These are phyloP conservation scores for Tragelaphus strepsiceros DNA, from an alignment of 2,113 vertebrate genomes.

Conservation along the genomic window DNA sequence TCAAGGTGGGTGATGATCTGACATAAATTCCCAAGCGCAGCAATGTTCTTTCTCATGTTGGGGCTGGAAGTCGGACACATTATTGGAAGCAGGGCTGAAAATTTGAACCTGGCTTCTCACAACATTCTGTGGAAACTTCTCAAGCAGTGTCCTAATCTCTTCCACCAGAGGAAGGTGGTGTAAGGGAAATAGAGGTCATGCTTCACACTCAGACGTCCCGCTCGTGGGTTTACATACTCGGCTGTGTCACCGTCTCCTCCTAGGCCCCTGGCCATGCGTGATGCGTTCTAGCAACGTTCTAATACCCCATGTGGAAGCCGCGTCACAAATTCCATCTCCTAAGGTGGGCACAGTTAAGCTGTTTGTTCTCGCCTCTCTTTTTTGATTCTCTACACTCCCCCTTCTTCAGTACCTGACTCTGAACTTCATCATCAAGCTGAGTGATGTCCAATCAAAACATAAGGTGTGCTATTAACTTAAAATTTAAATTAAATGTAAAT, in stretches of 20 bases:
- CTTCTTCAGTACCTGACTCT: neutral
- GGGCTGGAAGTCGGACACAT: neutral
- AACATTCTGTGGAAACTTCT: neutral
- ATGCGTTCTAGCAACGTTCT: neutral
- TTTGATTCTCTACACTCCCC: neutral
- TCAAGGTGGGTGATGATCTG: neutral
- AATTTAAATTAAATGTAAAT: neutral
- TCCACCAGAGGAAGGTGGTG: neutral
- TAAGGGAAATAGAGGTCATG: neutral
- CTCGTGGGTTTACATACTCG: neutral
- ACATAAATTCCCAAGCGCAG: neutral
- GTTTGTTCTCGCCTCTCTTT: neutral
- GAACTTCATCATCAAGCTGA: neutral
- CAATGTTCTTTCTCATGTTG: neutral
- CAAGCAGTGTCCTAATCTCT: neutral
- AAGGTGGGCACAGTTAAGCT: neutral
- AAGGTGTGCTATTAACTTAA: neutral
- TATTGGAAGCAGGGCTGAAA: neutral
- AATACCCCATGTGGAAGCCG: fast-evolving
- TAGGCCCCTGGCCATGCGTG: fast-evolving
- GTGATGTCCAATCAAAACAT: neutral
- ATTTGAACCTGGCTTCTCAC: neutral
- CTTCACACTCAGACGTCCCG: neutral
- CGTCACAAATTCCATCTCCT: neutral
- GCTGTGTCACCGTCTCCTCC: neutral